Evolutionary conservation across 2,797 vertebrate genomes (phyloP), one percentile per base, ranked within the genome.

Genomic region (Micromesistius poutassou): DNA sequence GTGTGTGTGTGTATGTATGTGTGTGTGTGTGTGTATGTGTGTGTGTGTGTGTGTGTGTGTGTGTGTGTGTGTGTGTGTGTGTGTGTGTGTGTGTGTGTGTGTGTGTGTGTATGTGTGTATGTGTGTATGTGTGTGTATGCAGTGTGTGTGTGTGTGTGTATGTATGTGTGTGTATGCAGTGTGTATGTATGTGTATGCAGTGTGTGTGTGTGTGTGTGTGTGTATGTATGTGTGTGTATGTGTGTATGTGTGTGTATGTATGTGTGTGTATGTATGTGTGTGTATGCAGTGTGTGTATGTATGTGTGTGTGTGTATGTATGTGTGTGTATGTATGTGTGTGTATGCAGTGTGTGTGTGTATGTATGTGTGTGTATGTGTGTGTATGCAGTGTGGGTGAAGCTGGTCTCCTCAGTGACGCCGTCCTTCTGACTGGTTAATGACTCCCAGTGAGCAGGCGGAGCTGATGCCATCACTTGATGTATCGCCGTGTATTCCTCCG

Each of bases 181-280:
- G 12, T 42, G 40, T 14, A 1, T 42, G 40, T 42, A 9, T 42
- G 40, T 42, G 12, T 28, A 12, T 5, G 28, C n/a, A n/a, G n/a
- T n/a, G 75, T 87, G 82, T 82, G 80, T 71, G 73, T 73, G 40
- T 46, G 42, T 71, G 40, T 73, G 74, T 74, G 55, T 31, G 77
- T 77, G 73, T 31, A 55, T 68, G 73, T 35, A 62, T 71, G 35
- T 42, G 73, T 71, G 73, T 70, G 62, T 16, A 55, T 74, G 55
- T 73, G 76, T 73, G 71, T 72, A 38, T 46, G 38, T 62, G 76
- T 73, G 76, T 36, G 36, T 33, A 28, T 76, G 75, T 16, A 28
- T 46, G 76, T 9, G 55, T 68, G 36, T 0, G 46, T 35, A 73
- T 66, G 28, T 81, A 79, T 83, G 84, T 84, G 80, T 68, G n/a